Evolutionary conservation across 2,888 invertebrate species (phyloP).

Genomic region (Dyspetes luteomarginatus): DNA sequence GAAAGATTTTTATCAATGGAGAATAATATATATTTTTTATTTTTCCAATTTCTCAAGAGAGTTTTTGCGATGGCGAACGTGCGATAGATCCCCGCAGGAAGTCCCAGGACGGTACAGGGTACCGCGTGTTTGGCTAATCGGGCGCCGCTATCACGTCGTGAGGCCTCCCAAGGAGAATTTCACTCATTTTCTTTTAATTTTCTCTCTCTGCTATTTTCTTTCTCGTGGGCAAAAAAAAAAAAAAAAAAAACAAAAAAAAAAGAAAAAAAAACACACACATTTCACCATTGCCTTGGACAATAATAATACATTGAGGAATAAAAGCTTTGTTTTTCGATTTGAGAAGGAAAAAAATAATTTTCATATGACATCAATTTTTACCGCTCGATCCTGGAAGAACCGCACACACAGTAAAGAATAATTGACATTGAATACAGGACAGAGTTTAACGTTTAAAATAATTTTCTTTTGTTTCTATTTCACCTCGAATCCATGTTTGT

Average conservation of each 20-base stretch:
- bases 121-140: slow-evolving; percentile 76
- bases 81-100: slow-evolving; percentile 80
- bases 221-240: not conserved
- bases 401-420: slow-evolving; percentile 47
- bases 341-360: not conserved
- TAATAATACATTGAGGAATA: not conserved
- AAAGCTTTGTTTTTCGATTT: not conserved
- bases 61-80: slow-evolving; percentile 17
- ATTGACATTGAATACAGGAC: slow-evolving; percentile 11
- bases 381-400: slow-evolving; percentile 59
- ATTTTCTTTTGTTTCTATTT: slow-evolving; percentile 12
- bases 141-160: slow-evolving; percentile 82
- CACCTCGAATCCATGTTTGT: slow-evolving; percentile 82
- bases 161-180: slow-evolving; percentile 81
- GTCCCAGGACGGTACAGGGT: slow-evolving; percentile 82
- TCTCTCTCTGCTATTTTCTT: not conserved
- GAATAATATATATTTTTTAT: not conserved
- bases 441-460: too few relatives aligned
- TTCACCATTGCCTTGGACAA: too few relatives aligned
- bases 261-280: too few relatives aligned
- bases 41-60: slow-evolving; percentile 2
- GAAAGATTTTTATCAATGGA: not conserved
- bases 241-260: too few relatives aligned
- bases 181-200: slow-evolving; percentile 28
- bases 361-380: slow-evolving; percentile 29